Percentiles rank a stretch among this genome's conserved stretches.
These are phyloP conservation scores for Centropyge bicolor DNA, from an alignment of 2,797 vertebrate species.

Conservation along the genomic window DNA sequence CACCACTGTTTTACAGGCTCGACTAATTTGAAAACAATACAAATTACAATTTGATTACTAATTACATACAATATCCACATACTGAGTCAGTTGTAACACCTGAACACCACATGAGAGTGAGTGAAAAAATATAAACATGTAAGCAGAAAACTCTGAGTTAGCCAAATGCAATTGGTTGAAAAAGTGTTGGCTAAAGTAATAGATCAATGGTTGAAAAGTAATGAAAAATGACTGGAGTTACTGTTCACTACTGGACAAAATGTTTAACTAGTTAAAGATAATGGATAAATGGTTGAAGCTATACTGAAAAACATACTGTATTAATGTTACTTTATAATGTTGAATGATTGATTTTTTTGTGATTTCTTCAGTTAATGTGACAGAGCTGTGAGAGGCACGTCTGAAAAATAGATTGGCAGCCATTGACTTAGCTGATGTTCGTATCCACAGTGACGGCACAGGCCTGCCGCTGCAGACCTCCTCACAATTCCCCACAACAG, in stretches of 20 bases:
- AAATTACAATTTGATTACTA: neutral
- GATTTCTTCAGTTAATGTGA: neutral
- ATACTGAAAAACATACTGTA: too few species aligned
- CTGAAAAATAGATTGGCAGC: neutral
- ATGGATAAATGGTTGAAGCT: neutral
- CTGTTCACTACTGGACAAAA: too few species aligned
- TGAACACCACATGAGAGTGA: neutral
- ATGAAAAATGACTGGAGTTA: neutral
- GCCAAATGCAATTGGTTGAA: neutral
- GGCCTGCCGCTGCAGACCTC: slow-evolving; percentile 17
- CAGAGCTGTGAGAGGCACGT: neutral
- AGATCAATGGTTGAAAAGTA: neutral
- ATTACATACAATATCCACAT: too few species aligned
- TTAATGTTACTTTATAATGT: too few species aligned
- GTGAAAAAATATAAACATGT: neutral
- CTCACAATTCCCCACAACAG: slow-evolving; percentile 36
- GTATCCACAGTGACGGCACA: slow-evolving; percentile 22
- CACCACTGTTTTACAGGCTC: neutral
- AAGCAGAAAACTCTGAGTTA: neutral
- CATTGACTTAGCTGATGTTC: neutral
- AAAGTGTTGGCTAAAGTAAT: neutral
- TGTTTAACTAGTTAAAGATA: too few species aligned
- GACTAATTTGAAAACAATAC: neutral
- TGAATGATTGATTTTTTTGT: too few species aligned
- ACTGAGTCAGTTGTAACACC: too few species aligned